Evolutionary conservation across 2,797 vertebrate genomes (phyloP), one percentile per base, ranked within the genome.

Genomic region (Microchirus variegatus): DNA sequence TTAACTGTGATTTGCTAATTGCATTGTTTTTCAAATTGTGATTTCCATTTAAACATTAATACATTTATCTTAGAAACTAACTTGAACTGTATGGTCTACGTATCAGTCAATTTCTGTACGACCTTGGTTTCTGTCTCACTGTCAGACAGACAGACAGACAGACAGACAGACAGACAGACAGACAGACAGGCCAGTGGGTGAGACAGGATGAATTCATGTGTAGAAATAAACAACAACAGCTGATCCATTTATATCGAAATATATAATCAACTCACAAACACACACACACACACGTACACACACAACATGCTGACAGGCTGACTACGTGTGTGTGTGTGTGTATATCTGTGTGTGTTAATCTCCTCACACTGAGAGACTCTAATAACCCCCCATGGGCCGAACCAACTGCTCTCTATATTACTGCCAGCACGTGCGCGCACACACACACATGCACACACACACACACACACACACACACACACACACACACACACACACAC

Each of bases 351-450:
- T 78, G 76, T 80, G 81, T 84, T 91, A 89, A 90, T 86, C 84
- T 81, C 62, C 79, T 87, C 87, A 88, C 83, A 84, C 87, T 81
- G 81, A 85, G 82, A 87, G 78, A 86, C 73, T 82, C 76, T 84
- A 87, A 90, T 90, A 88, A 88, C 85, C 89, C 84, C 89, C 87
- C 84, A 85, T 47, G 53, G 83, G 77, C 81, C 10, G 8, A 74
- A 89, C 89, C 89, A 90, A 90, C 86, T 90, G 89, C 80, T 89
- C 78, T 68, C 75, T 67, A 53, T 40, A 80, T 60, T 80, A 72
- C 73, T 87, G 87, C 87, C 87, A 89, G 49, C 67, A 68, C 56
- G 60, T 62, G 71, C 59, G 66, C n/a, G n/a, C n/a, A n/a, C n/a
- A n/a, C n/a, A n/a, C n/a, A n/a, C n/a, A n/a, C n/a, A n/a, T n/a